A percentile compares a stretch with the other conserved stretches of the same genome.
phyloP scores from a whole-genome alignment of 2,797 vertebrate species.

The Periparus ater region DNA sequence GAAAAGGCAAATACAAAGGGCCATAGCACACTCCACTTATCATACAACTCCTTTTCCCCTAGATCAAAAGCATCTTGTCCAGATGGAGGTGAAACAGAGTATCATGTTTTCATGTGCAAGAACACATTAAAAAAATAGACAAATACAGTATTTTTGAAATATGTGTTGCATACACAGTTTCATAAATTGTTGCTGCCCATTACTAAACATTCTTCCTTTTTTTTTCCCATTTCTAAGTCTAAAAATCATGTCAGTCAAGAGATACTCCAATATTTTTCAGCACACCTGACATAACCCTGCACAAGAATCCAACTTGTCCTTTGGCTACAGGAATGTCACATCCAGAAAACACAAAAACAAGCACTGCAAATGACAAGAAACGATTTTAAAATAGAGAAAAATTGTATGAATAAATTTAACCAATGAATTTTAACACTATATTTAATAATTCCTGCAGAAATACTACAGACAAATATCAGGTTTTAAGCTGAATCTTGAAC shows the following conservation, averaged over 20 bases:
- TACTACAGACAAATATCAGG: background rate
- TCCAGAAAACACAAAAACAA: background rate
- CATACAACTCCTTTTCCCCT: background rate
- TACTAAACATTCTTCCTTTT: background rate
- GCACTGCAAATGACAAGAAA: background rate
- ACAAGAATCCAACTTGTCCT: background rate
- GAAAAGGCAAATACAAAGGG: background rate
- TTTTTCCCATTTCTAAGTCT: background rate
- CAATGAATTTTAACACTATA: background rate
- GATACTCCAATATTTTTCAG: background rate
- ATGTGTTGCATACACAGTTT: background rate
- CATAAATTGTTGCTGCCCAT: background rate
- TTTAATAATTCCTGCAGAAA: background rate
- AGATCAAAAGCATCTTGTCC: background rate
- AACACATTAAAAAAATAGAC: background rate
- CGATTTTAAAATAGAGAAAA: background rate
- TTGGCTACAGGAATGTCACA: background rate
- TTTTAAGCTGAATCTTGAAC: background rate
- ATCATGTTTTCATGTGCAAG: background rate
- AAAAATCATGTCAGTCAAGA: background rate
- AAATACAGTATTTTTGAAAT: background rate
- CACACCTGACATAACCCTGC: background rate
- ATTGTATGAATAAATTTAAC: background rate
- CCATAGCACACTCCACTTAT: background rate
- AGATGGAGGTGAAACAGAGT: background rate